A percentile compares a stretch with the other conserved stretches of the same genome.
phyloP scores from a whole-genome alignment of 64 coral and sea anemone species.

The Montipora foliosa region DNA sequence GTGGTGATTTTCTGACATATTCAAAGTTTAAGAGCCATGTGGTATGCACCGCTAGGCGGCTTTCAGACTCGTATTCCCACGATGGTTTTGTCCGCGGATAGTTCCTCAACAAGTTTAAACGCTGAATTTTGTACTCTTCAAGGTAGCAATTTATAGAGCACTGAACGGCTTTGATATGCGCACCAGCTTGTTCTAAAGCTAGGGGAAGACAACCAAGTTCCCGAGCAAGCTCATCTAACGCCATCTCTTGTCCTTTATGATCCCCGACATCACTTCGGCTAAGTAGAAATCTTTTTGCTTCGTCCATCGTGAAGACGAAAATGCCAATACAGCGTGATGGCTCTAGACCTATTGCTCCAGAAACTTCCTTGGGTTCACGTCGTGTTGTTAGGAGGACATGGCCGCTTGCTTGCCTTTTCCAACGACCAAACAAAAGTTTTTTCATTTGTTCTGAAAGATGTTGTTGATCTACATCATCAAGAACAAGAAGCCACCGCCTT shows the following conservation, averaged over 20 bases:
- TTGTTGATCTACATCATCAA: neutral
- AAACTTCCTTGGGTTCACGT: neutral
- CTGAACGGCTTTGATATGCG: slow-evolving; percentile 45
- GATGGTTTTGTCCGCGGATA: neutral
- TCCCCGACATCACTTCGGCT: neutral
- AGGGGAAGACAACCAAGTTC: slow-evolving; percentile 52
- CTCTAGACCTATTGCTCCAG: neutral
- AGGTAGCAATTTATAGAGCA: neutral
- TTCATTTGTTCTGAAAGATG: neutral
- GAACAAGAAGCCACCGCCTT: neutral
- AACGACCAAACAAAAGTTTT: neutral
- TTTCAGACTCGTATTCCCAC: slow-evolving; percentile 35
- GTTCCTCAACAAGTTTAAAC: neutral
- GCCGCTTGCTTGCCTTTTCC: neutral
- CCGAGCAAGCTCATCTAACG: neutral
- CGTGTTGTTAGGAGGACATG: neutral
- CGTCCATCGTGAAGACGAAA: neutral
- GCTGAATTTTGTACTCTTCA: neutral
- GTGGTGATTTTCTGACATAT: neutral
- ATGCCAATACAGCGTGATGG: neutral
- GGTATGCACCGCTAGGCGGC: slow-evolving; percentile 52
- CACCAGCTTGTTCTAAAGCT: slow-evolving; percentile 65
- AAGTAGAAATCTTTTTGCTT: neutral
- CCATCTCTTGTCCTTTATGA: neutral
- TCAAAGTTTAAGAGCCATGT: slow-evolving; percentile 76